A percentile compares a stretch with the other conserved stretches of the same genome.
Conservation (phyloP, 2,797 vertebrate genomes). For the Cirrhinus molitorella region DNA sequence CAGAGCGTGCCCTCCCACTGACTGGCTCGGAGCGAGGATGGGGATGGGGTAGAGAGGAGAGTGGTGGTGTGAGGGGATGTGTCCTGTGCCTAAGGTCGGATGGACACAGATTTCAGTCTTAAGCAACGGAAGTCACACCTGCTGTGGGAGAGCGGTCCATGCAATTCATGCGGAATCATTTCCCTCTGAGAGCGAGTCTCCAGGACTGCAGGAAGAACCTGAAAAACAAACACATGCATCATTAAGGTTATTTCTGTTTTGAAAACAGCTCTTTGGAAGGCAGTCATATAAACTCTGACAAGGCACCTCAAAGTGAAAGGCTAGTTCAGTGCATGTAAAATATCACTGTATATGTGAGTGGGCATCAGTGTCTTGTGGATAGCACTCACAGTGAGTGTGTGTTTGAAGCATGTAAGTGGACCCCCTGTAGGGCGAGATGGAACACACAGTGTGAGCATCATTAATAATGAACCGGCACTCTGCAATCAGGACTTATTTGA, state of each 20-base stretch:
- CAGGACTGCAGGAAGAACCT: conserved; percentile 85
- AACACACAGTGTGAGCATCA: conserved; percentile 72
- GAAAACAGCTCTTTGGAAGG: background rate
- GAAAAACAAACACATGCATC: conserved; percentile 56
- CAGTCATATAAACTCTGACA: background rate
- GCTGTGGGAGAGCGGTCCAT: conserved; percentile 82
- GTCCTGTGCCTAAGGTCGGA: conserved; percentile 84
- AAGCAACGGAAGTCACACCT: conserved; percentile 86
- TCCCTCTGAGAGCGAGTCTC: conserved; percentile 86
- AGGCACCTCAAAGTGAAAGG: background rate
- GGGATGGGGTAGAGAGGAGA: conserved; percentile 62
- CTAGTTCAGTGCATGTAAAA: background rate
- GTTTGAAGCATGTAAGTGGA: conserved; percentile 54
- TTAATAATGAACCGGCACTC: conserved; percentile 70
- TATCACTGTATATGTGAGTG: conserved; percentile 34
- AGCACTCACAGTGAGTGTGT: conserved; percentile 61
- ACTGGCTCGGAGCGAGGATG: conserved; percentile 66
- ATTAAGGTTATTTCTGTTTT: conserved; percentile 11
- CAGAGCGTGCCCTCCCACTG: conserved; percentile 70
- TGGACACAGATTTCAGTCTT: conserved; percentile 84
- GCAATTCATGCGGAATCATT: conserved; percentile 99
- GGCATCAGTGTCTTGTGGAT: conserved; percentile 62
- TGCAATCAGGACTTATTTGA: conserved; percentile 40
- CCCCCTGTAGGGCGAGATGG: conserved; percentile 71
- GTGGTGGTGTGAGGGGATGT: conserved; percentile 62